phyloP scores from a whole-genome alignment of 2,888 invertebrate species.

The Napeogenes inachia region DNA sequence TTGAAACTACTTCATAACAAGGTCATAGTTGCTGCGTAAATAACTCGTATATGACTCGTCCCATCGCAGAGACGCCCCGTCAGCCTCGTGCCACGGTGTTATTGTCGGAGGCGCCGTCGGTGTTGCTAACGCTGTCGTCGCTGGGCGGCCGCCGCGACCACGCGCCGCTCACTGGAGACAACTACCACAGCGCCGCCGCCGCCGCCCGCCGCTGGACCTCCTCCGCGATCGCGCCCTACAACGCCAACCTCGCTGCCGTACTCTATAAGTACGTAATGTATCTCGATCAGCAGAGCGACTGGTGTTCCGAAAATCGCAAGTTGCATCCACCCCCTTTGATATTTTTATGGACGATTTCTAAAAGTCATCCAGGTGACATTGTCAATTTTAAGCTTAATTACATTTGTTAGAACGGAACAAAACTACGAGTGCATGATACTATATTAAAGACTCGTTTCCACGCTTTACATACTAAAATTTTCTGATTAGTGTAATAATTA shows the following conservation, averaged over 20 bases:
- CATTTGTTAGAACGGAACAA: too few relatives aligned
- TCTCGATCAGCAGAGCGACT: background rate
- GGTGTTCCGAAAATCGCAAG: background rate
- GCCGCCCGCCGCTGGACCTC: constrained; percentile 81
- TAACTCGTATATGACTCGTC: background rate
- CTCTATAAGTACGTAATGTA: constrained; percentile 80
- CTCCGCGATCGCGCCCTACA: constrained; percentile 83
- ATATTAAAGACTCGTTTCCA: too few relatives aligned
- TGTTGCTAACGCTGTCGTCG: constrained; percentile 79
- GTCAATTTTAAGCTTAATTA: too few relatives aligned
- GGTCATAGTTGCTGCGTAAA: too few relatives aligned
- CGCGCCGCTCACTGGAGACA: constrained; percentile 79
- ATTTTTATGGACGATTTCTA: too few relatives aligned
- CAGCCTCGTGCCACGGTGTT: constrained; percentile 81
- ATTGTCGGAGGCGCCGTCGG: constrained; percentile 80
- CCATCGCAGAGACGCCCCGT: constrained; percentile 46
- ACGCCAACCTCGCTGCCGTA: constrained; percentile 84
- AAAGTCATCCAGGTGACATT: too few relatives aligned
- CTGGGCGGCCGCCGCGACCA: constrained; percentile 80
- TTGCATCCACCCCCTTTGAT: too few relatives aligned
- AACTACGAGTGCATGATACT: too few relatives aligned
- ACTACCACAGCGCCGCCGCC: constrained; percentile 72
- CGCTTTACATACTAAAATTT: too few relatives aligned
- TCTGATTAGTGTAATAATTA: constrained; percentile 3
- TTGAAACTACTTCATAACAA: too few relatives aligned